Base-by-base conservation (phyloP, 2,113 vertebrate genomes). In the Ovibos moschatus region DNA sequence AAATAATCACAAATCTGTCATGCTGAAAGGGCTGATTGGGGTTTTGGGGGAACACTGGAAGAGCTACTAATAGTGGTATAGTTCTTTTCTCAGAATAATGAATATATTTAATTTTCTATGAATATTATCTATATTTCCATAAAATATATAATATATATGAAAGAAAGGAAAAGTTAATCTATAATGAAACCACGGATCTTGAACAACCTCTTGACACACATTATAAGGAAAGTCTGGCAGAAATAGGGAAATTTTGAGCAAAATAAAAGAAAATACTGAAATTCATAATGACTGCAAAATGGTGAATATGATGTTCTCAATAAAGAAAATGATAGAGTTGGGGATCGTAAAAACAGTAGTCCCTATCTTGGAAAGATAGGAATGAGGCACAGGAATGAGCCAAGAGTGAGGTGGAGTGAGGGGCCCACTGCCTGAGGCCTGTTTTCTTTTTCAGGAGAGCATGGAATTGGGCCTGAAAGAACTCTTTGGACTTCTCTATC, bases 1-100 rank as follows among this genome's bases (percentile, higher is more conserved):
- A 95, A 95, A 86, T 89, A 95, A 81, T 96, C 74, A 94, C n/a
- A 93, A 89, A 95, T 94, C 58, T 87, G 57, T 62, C 45, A 47
- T 81, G 27, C 79, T 83, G 16, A 74, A 97, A 87, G 25, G 7
- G 3, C n/a, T 93, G 78, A 45, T 71, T 97, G n/a, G 40, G 67
- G 23, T 87, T 92, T 21, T 62, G 16, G 51, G 53, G 28, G 78
- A 90, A 71, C 60, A 95, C 40, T 40, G 28, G 30, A 89, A 89
- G 36, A 40, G 28, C 53, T 92, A 40, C 19, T 88, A 16, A 36
- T 16, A 85, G 17, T 21, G 50, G n/a, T 5, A 81, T 71, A 64
- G 27, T 30, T 86, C 40, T 90, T 28, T 47, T 85, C 14, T 11
- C 2, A 33, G 17, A 74, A 76, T 64, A 33, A 10, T 94, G 21